Base-by-base conservation (phyloP, 2,888 invertebrate species). In the Chymomyza fuscimana region DNA sequence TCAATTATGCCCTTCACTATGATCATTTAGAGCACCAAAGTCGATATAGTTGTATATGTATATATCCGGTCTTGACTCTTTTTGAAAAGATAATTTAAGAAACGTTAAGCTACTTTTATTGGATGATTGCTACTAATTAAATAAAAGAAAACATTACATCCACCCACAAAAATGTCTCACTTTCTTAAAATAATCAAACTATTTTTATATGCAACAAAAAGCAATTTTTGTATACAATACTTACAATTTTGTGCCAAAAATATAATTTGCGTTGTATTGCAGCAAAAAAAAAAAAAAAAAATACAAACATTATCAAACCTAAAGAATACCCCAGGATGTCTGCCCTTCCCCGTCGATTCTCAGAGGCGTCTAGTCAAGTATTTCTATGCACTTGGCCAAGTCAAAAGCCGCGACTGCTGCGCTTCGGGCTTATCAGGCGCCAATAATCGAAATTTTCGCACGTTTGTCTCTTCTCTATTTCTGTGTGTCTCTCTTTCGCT, bases 341-440 rank as follows among this genome's bases (percentile, higher is more conserved):
- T 29, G 5, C 29, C 16, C 6, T 15, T 6, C 10, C 5, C 15
- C 12, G 3, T 9, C 54, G 15, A 5, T 54, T 16, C 15, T 54
- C 54, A 22, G 12, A 54, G 54, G 54, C 54, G 54, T 22, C 54
- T 54, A 22, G 9, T 22, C 54, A 54, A 54, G 19, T 22, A 54
- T 16, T 22, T 15, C 9, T 22, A 19, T 54, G 54, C 54, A 22
- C 40, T 46, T 46, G 40, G 40, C 12, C 40, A 46, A 46, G 40
- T 46, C 9, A 58, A 12, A 58, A 25, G 58, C 22, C n/a, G 58
- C 25, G 58, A 25, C 58, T 19, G 19, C 54, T 51, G 65, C 64
- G 72, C 15, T 32, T 63, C 12, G 25, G 52, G 51, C 79, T 86
- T 84, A 84, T 84, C 83, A 79, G 76, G 76, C 51, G 22, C 3